Base-by-base conservation (phyloP, 2,888 invertebrate species). In the Meteorus colon region DNA sequence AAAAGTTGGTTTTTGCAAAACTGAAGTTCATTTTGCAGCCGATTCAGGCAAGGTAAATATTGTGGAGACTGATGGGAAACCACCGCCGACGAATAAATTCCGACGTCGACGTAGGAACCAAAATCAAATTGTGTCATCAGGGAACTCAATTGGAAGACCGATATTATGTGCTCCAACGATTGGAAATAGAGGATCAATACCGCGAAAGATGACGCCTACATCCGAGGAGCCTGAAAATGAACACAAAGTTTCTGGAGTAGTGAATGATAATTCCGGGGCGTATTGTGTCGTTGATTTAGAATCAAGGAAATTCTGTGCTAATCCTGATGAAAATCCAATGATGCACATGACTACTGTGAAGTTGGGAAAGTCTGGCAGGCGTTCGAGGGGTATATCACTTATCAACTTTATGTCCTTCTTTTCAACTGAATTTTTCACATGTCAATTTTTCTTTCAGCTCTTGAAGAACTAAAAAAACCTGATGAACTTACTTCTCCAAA, bases 31-130 rank as follows among this genome's bases (percentile, higher is more conserved):
- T 88, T 96, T 96, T 87, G 94, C 96, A 0, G 95, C 95, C 19
- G 96, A 96, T 86, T 95, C 96, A 1, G 96, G 96, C 0, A 93
- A 94, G 83, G 95, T 96, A 0, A 96, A 96, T 86, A 96, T 96
- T 76, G 96, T 96, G 45, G 96, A 96, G 86, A 96, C 96, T 0
- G 96, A 96, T 88, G 95, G 95, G 79, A 96, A 96, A 87, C 96
- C 96, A 63, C 96, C 96, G 12, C 95, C 96, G 5, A 94, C 95
- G 0, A 95, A 94, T 86, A 94, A 95, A 86, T 96, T 95, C 86
- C 91, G 96, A 79, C 91, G 94, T 84, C 91, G 94, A 81, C 92
- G 94, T 81, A 90, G 92, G 83, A 91, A 91, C 77, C 71, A 75
- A 34, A 73, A 66, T 60, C 34, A 59, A 2, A 59, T 41, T 29